Base-by-base conservation (phyloP, 2,888 invertebrate genomes). In the Parnassius apollo region DNA sequence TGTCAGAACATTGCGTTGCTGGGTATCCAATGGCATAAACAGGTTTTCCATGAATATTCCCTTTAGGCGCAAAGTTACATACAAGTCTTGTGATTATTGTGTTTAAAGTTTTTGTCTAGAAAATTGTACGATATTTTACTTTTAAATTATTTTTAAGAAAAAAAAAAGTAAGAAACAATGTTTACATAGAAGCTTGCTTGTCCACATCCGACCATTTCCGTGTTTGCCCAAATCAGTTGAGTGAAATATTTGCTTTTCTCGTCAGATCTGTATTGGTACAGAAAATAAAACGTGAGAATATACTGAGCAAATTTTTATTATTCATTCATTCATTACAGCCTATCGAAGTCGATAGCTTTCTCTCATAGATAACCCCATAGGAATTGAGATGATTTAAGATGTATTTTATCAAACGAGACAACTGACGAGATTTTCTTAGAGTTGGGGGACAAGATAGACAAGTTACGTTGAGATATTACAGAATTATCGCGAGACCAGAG, bases 201-300 rank as follows among this genome's bases (percentile, higher is more conserved):
- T 2, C 90, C 91, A 67, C 91, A 91, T 42, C 91, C 91, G 3
- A 91, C 84, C 54, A 73, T 69, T 59, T 80, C 76, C 3, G 88
- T 86, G 13, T 85, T 81, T 10, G 87, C 89, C 91, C 91, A 91
- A 66, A 91, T 83, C 69, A 91, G 73, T 74, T 91, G 91, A 11
- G 88, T 88, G 61, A 91, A 89, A 68, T 83, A 76, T 69, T 76
- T 78, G 25, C 83, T 77, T 58, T 42, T 64, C 25, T 52, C 18
- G 22, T 64, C 56, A 22, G 59, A 42, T 52, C 63, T 64, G 55
- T 12, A 25, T 25, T 45, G 35, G 42, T 25, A n/a, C 13, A 57
- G 8, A 42, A 35, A 49, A 13, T 57, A 57, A 42, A 57, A 9
- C 35, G 7, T 35, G 35, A 35, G 35, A 35, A 35, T 35, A 7